Percentiles rank a stretch among this genome's conserved stretches.
phyloP scores from a whole-genome alignment of 2,888 invertebrate genomes.

The Girardia tigrina region DNA sequence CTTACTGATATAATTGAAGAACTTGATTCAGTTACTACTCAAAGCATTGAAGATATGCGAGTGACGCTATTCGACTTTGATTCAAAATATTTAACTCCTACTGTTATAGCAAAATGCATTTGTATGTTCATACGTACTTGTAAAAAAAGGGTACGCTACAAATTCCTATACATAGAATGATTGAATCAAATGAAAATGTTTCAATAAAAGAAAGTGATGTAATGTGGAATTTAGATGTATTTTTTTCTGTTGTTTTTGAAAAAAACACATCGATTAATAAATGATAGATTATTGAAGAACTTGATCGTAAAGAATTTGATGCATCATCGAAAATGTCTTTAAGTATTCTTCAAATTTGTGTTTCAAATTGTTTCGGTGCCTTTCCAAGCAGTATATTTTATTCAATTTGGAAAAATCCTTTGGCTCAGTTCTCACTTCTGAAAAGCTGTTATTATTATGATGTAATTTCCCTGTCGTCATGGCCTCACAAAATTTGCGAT shows the following conservation, averaged over 20 bases:
- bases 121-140: too few relatives aligned
- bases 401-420: neutral
- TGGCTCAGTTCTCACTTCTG: constrained; percentile 8
- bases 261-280: neutral
- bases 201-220: neutral
- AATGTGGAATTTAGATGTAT: neutral
- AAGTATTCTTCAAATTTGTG: neutral
- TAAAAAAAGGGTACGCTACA: too few relatives aligned
- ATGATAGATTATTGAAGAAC: neutral
- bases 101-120: too few relatives aligned
- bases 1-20: too few relatives aligned
- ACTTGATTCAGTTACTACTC: too few relatives aligned
- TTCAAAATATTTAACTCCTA: too few relatives aligned
- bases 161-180: too few relatives aligned
- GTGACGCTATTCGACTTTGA: too few relatives aligned
- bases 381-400: neutral
- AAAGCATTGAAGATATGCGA: too few relatives aligned
- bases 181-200: too few relatives aligned
- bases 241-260: neutral
- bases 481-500: constrained; percentile 1
- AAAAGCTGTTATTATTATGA: neutral
- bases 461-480: neutral
- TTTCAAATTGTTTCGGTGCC: neutral
- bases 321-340: neutral
- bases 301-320: constrained; percentile 15